Conservation (phyloP, 2,888 invertebrate species). For the Allolobophora icterica region DNA sequence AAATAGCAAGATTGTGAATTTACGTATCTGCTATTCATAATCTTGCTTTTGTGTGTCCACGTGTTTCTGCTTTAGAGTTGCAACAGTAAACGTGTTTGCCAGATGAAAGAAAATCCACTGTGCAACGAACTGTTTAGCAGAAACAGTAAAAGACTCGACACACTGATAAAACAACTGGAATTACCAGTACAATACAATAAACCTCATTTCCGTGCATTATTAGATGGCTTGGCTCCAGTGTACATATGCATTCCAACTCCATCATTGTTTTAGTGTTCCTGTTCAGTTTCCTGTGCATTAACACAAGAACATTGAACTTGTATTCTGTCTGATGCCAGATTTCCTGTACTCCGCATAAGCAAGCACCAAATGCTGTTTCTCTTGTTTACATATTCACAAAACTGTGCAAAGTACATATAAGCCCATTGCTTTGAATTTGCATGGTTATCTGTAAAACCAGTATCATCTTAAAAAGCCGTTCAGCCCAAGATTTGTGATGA, state of each 20-base stretch:
- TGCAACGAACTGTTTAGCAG: not conserved
- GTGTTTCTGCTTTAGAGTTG: not conserved
- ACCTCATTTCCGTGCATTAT: not conserved
- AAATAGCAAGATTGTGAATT: not conserved
- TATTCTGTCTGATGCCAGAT: not conserved
- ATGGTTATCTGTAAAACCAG: not conserved
- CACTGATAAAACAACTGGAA: not conserved
- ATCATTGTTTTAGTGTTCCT: not conserved
- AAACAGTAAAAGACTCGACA: not conserved
- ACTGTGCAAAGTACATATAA: not conserved
- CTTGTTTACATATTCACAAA: not conserved
- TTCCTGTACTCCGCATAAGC: not conserved
- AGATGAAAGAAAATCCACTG: slow-evolving; percentile 8
- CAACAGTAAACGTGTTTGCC: not conserved
- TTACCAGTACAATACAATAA: slow-evolving; percentile 4
- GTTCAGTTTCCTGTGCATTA: not conserved
- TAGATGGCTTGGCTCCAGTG: not conserved
- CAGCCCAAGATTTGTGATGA: not conserved
- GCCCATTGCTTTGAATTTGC: not conserved
- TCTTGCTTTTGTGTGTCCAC: not conserved
- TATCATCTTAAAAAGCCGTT: not conserved
- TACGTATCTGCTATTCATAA: not conserved
- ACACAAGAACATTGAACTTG: not conserved
- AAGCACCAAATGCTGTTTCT: slow-evolving; percentile 3
- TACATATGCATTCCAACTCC: not conserved